Conservation (phyloP, 2,797 vertebrate genomes). For the Petrocephalus schoutedeni region DNA sequence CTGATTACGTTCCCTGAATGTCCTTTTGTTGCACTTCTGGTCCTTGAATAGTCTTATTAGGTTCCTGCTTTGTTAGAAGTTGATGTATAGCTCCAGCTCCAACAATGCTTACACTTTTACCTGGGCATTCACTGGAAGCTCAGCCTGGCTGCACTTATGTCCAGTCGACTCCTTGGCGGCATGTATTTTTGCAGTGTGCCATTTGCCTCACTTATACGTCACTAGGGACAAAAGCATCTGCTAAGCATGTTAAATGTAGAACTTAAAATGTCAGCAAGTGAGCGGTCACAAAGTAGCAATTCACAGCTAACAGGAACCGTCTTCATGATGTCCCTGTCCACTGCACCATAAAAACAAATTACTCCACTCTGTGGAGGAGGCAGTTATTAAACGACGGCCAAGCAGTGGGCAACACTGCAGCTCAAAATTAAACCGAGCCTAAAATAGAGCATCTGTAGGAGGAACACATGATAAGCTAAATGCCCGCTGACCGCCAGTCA, state of each 20-base stretch:
- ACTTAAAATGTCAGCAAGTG: not conserved
- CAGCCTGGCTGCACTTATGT: not conserved
- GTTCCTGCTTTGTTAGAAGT: not conserved
- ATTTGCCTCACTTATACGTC: not conserved
- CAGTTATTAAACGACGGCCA: not conserved
- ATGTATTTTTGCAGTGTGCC: not conserved
- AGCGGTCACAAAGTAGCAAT: not conserved
- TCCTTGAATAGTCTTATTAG: not conserved
- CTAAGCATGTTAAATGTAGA: not conserved
- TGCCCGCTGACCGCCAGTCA: not conserved
- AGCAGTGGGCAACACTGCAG: not conserved
- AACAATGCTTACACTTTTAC: not conserved
- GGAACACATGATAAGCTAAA: not conserved
- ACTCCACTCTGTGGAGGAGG: not conserved
- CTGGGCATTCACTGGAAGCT: not conserved
- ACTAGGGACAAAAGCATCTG: not conserved
- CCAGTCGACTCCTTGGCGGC: not conserved
- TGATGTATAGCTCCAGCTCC: not conserved
- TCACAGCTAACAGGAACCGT: not conserved
- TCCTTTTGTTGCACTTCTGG: not conserved
- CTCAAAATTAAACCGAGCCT: not conserved
- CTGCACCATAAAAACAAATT: not conserved
- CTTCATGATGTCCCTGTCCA: not conserved
- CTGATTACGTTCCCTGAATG: not conserved
- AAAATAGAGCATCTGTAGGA: not conserved